Base-by-base conservation (phyloP, 2,113 vertebrate species). In the Sitta europaea region DNA sequence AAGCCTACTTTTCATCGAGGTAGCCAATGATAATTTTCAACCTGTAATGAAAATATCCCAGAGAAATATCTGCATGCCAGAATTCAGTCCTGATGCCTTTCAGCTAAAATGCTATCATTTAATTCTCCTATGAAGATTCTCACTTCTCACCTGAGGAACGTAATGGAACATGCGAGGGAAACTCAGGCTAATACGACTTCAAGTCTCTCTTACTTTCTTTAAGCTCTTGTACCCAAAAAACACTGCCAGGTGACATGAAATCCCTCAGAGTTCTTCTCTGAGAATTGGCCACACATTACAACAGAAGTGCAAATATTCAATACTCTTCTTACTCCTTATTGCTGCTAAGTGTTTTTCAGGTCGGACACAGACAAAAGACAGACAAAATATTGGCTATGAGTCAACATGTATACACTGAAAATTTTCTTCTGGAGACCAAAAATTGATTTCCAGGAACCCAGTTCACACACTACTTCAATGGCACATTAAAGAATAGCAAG, bases 331-430 rank as follows among this genome's bases (percentile, higher is more conserved):
- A n/a, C 4, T 21, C n/a, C 25, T 66, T 71, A n/a, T 38, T 51
- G 13, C n/a, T 70, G 28, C 22, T 43, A n/a, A 27, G 48, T 59
- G 10, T 63, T 85, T 73, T 78, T 36, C 48, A 84, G 42, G 20
- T 27, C 2, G 1, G 10, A 42, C 12, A 29, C 3, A 6, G 22
- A 62, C 3, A 45, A 72, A 58, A 65, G 4, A 19, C 3, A 35
- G 5, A 73, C 4, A 51, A 85, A 88, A 67, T 14, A 27, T 4
- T 40, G 10, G 53, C 6, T 19, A 27, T 5, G 33, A 51, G 3
- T 58, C 59, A 72, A 5, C 4, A 17, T 80, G n/a, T 6, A 50
- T 27, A 42, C 5, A 78, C 31, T 8, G 9, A 91, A 74, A 67
- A 72, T 68, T 91, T 71, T 63, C 13, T 72, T 65, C 58, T 43